Percentiles rank a stretch among this genome's conserved stretches.
Evolutionary conservation across 2,797 vertebrate genomes (phyloP).

Genomic region (Prionace glauca): DNA sequence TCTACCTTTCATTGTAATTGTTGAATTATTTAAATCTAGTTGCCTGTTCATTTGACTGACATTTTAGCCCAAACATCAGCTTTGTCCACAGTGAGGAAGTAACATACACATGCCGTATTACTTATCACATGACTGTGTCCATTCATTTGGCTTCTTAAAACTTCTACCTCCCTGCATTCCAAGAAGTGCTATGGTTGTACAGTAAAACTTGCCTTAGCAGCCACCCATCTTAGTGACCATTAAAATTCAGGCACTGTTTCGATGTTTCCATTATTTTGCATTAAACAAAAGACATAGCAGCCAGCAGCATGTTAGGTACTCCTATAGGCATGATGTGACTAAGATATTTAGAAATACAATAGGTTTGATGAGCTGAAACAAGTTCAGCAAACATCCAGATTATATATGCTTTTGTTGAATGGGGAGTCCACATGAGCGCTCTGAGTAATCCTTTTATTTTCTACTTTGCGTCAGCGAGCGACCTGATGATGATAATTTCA

Average conservation of each 20-base stretch:
- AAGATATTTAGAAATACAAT: neutral
- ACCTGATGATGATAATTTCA: neutral
- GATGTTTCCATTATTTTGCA: neutral
- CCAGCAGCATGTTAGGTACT: neutral
- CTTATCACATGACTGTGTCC: neutral
- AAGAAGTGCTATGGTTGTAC: neutral
- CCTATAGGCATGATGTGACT: neutral
- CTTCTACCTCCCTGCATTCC: constrained; percentile 16
- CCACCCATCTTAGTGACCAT: neutral
- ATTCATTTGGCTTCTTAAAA: neutral
- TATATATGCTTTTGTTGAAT: neutral
- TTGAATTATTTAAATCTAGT: constrained; percentile 5
- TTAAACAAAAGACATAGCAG: neutral
- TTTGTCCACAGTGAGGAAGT: neutral
- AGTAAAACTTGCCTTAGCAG: neutral
- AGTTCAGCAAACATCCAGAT: neutral
- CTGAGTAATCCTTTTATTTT: neutral
- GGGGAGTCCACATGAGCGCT: neutral
- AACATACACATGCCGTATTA: too few species aligned
- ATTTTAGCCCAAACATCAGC: neutral
- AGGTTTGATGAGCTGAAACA: neutral
- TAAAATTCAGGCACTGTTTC: neutral
- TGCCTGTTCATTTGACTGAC: neutral
- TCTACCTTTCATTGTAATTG: neutral
- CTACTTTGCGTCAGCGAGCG: neutral